Evolutionary conservation across 2,113 vertebrate genomes (phyloP), one percentile per base, ranked within the genome.

Genomic region (Thryonomys swinderianus): DNA sequence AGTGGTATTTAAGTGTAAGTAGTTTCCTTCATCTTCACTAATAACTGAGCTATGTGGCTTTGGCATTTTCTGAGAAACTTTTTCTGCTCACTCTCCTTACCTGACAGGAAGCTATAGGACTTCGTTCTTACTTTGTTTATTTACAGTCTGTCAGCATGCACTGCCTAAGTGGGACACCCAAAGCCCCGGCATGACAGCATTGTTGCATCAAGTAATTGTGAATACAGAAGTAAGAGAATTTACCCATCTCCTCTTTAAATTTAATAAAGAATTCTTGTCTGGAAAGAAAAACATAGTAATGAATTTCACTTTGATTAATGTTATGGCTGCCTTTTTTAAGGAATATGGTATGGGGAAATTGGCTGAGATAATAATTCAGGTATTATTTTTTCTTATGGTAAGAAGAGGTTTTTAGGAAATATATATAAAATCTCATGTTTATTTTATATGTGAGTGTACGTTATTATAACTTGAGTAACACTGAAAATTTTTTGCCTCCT

Each of bases 361-460:
- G 55, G 69, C 3, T 14, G 45, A 79, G 17, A 21, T 5, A 78
- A 37, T 81, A 74, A 48, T 57, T 10, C 82, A 11, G 13, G 5
- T 71, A 62, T 48, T 90, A 32, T 66, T 74, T 86, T 74, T 93
- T 74, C n/a, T 82, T 21, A 87, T 74, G 55, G 4, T 53, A 79
- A 11, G 25, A 89, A 55, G 21, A 32, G 6, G 2, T 7, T 51
- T 92, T 37, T 7, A 20, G 7, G n/a, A 14, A 83, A 83, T 2
- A 45, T 55, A 48, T 6, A 51, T 45, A 1, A 14, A 55, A 18
- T 73, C 1, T n/a, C 40, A 8, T 45, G 11, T 25, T 64, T 64
- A 11, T 74, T 83, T 62, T 69, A 61, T 12, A 2, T 2, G 30
- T 66, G n/a, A 9, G 0, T 66, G 2, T 40, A 71, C 10, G 12